phyloP scores from a whole-genome alignment of 1,140 invertebrate genomes.

The Leucophenga varia region DNA sequence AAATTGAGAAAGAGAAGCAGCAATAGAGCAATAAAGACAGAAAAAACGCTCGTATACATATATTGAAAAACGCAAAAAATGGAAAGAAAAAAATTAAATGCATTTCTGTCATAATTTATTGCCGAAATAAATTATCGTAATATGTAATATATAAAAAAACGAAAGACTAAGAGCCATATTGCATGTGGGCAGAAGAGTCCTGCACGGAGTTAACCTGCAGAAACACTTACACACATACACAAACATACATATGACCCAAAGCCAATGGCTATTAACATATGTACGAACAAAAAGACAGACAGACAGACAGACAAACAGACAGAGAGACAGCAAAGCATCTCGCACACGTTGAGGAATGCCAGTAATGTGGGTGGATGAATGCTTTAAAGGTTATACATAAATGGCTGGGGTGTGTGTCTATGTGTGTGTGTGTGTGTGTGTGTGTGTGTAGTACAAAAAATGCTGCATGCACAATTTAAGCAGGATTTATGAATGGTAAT shows the following conservation, averaged over 20 bases:
- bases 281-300: constrained; percentile 27
- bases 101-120: constrained; percentile 50
- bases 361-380: constrained; percentile 1
- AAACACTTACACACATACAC: constrained; percentile 15
- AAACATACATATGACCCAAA: constrained; percentile 34
- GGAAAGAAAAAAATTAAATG: constrained; percentile 39
- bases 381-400: too few species aligned
- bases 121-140: constrained; percentile 51
- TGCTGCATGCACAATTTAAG: constrained; percentile 53
- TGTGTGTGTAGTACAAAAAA: too few species aligned
- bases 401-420: too few species aligned
- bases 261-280: constrained; percentile 52
- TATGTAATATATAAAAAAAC: constrained; percentile 48
- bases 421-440: too few species aligned
- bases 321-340: constrained; percentile 23
- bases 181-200: background rate
- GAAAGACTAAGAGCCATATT: constrained; percentile 13
- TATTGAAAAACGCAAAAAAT: too few species aligned
- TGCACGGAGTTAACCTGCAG: background rate
- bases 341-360: constrained; percentile 27
- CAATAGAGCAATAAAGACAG: background rate
- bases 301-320: constrained; percentile 8
- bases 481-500: constrained; percentile 53
- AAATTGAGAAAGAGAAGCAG: constrained; percentile 1
- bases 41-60: too few species aligned